Evolutionary conservation across 2,888 invertebrate species (phyloP), one percentile per base, ranked within the genome.

Genomic region (Zygothrica quintamaculata): DNA sequence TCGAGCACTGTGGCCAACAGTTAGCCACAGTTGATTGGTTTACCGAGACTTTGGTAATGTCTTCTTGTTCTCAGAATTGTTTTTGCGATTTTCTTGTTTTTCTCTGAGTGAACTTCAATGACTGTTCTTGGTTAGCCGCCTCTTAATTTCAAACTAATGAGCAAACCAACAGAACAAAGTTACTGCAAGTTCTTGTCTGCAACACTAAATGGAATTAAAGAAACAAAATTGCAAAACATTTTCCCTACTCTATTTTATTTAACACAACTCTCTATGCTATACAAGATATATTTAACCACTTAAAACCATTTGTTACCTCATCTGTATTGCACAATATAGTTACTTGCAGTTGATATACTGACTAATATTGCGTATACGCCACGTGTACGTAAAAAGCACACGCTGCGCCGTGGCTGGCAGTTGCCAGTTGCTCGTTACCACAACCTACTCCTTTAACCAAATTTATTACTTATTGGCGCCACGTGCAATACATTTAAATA

Each of bases 1-100:
- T 86, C 80, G 62, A 86, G 88, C 68, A 79, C 65, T 87, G 88
- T 86, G 81, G 81, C 77, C 86, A 82, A 60, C 84, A 85, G 76
- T 86, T 79, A 82, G 84, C 81, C 82, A 82, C 88, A 82, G 66
- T 82, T 82, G 84, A 82, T 82, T 88, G 88, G 82, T 71, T 88
- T 47, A 62, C 56, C 60, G 46, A 68, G 81, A 65, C 87, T 65
- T 76, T 57, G 73, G 18, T 2, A 9, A 9, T 44, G 50, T 33
- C 22, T 48, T 48, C 36, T 58, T 36, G 36, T 36, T 29, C 29
- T 34, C 29, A 22, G 18, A 22, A 22, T 22, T 13, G 29, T 31
- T 44, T 31, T 37, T 16, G 9, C n/a, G 43, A 33, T 42, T 51
- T 44, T 11, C 44, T 51, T 67, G 48, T 33, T 37, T 53, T 7